Base-by-base conservation (phyloP, 2,888 invertebrate genomes). In the Subacronicta megacephala region DNA sequence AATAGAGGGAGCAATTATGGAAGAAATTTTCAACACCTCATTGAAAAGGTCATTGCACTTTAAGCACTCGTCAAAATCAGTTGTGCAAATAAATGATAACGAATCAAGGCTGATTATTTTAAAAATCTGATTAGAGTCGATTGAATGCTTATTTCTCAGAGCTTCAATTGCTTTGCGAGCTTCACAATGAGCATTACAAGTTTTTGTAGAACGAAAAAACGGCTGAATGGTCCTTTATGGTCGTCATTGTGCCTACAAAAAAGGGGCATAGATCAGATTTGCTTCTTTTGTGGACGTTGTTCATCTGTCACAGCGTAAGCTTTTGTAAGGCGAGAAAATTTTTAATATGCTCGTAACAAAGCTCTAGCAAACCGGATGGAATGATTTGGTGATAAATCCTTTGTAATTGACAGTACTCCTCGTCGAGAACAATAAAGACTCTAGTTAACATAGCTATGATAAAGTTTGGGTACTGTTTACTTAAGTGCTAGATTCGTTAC, bases 1-100 rank as follows among this genome's bases (percentile, higher is more conserved):
- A 87, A 86, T 83, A 87, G 81, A 86, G 87, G 85, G 84, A 87
- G 84, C 88, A 91, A 93, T 91, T 92, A 90, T 82, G 78, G 81
- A 87, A 83, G 84, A 88, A 84, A 85, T 85, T 89, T 85, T 83
- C 82, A 82, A 85, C 87, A 86, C 85, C 82, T 86, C 79, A 75
- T 84, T 75, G 62, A 77, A 81, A 80, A 83, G 83, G 78, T 82
- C 81, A 80, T 73, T 71, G 78, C 67, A 75, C 82, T 65, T 58
- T 53, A 16, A 51, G 42, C 16, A 52, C 45, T 56, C 40, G 47
- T 38, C 18, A 51, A 55, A 69, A 57, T 55, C 45, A 60, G 37
- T 44, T 49, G 44, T 53, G 17, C 35, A 55, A 58, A 35, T 55
- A 71, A 45, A 49, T 55, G n/a, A 45, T 41, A 29, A 41, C 7